Evolutionary conservation across 1,140 invertebrate genomes (phyloP), one percentile per base, ranked within the genome.

Genomic region (Scaptomyza hsui): DNA sequence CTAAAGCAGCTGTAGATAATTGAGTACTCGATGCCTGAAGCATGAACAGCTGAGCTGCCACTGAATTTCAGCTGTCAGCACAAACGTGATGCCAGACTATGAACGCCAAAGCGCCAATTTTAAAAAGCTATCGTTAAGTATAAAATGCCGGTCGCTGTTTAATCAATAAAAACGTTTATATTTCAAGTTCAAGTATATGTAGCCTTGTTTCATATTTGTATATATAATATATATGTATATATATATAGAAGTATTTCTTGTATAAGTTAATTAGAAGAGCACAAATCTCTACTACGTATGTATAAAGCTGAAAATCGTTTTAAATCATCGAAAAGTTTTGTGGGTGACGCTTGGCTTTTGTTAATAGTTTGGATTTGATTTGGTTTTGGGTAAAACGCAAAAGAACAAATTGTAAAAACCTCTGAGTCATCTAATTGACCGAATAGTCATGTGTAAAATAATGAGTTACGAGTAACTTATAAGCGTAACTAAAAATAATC

Each of bases 111-210:
- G 39, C 47, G 67, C 16, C 18, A 52, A 9, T 0, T 53, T 56
- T 71, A 3, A 9, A 60, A 47, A 49, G 4, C 16, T 29, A 35
- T 42, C 15, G 3, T 2, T 44, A 4, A 24, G 41, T 39, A 7
- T 15, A n/a, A 53, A 55, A 7, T 9, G 24, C 39, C 15, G 29
- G 16, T 12, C 9, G 1, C 9, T 18, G 5, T 15, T 56, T 72
- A 67, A 39, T 85, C 78, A 86, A 86, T 85, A 85, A 85, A 85
- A 85, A 85, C 80, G 63, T 85, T 80, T 85, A 86, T 85, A 85
- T 85, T 85, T 85, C 77, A 75, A 68, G 44, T 78, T 81, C 45
- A 83, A 79, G 78, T 83, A 53, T 70, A 78, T 71, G 65, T 78
- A 81, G 69, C 57, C 39, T 39, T 76, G 55, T 76, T 59, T 47